Percentiles rank a stretch among this genome's conserved stretches.
phyloP scores from a whole-genome alignment of 1,140 invertebrate species.

The Meloidogyne floridensis region DNA sequence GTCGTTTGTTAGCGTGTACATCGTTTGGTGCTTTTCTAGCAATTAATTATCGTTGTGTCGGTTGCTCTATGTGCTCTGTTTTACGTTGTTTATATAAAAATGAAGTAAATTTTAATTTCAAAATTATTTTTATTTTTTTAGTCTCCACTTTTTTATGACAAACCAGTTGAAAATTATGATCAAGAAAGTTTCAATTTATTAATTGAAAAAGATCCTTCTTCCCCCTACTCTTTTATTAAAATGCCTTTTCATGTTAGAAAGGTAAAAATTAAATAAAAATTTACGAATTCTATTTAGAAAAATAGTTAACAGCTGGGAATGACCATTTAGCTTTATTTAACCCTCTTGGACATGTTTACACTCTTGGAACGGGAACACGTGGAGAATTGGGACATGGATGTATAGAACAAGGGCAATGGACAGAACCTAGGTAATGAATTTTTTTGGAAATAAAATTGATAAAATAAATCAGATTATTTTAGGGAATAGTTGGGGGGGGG shows the following conservation, averaged over 20 bases:
- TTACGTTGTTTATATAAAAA: constrained; percentile 11
- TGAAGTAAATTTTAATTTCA: constrained; percentile 10
- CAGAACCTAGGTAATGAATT: constrained; percentile 1
- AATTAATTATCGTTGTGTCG: background rate
- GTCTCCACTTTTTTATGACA: background rate
- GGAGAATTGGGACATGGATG: constrained; percentile 25
- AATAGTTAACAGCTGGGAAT: constrained; percentile 13
- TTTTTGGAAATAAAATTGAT: too few species aligned
- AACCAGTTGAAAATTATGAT: background rate
- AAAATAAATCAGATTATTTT: too few species aligned
- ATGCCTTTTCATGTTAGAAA: constrained; percentile 22
- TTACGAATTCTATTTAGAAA: background rate
- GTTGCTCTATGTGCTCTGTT: background rate
- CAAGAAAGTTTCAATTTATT: background rate
- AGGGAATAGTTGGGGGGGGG: background rate
- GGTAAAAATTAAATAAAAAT: background rate
- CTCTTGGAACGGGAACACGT: constrained; percentile 17
- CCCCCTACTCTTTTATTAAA: background rate
- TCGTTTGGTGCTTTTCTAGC: constrained; percentile 28
- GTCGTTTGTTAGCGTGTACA: constrained; percentile 23
- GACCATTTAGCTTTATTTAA: constrained; percentile 23
- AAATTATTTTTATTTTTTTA: background rate
- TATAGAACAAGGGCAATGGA: constrained; percentile 25
- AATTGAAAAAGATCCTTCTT: background rate
- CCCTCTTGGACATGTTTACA: background rate